These are phyloP conservation scores for Loxodonta africana DNA, from an alignment of 2,113 vertebrate genomes.

Conservation along the genomic window DNA sequence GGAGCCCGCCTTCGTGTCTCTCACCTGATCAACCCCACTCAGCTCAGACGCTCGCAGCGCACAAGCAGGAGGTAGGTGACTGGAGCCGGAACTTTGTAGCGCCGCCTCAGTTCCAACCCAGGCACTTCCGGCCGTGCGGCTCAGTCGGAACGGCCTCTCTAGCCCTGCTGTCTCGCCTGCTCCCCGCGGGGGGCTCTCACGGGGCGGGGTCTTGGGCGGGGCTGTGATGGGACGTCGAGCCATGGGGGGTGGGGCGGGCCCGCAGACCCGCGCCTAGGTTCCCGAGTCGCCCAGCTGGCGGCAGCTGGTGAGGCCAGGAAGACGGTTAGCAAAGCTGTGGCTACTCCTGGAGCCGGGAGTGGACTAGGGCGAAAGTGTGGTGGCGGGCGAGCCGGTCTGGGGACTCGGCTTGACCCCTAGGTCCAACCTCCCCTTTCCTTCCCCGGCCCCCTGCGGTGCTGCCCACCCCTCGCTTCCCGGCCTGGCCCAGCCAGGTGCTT, in stretches of 20 bases:
- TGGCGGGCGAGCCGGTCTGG: neutral
- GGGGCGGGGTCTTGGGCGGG: neutral
- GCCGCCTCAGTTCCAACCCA: neutral
- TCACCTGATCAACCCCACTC: slow-evolving; percentile 62
- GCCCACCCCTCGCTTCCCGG: slow-evolving; percentile 48
- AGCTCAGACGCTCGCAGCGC: accelerated
- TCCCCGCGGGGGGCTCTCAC: neutral
- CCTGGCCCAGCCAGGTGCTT: slow-evolving; percentile 80
- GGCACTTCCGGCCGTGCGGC: slow-evolving; percentile 64
- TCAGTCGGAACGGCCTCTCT: slow-evolving; percentile 15
- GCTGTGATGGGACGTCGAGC: neutral
- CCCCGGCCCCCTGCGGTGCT: slow-evolving; percentile 13
- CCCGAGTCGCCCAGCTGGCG: accelerated
- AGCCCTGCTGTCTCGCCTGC: slow-evolving; percentile 66
- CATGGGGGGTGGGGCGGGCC: neutral
- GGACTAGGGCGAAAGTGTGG: slow-evolving; percentile 1
- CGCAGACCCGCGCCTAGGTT: accelerated
- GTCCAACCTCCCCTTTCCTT: slow-evolving; percentile 57
- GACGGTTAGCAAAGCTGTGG: accelerated
- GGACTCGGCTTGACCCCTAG: slow-evolving; percentile 22
- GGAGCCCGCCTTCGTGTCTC: neutral
- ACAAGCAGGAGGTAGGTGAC: neutral
- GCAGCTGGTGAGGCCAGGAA: neutral
- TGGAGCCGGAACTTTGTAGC: slow-evolving; percentile 28
- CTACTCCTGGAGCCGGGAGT: neutral